Evolutionary conservation across 1,140 invertebrate genomes (phyloP).

Genomic region (Phenacoccus solenopsis): DNA sequence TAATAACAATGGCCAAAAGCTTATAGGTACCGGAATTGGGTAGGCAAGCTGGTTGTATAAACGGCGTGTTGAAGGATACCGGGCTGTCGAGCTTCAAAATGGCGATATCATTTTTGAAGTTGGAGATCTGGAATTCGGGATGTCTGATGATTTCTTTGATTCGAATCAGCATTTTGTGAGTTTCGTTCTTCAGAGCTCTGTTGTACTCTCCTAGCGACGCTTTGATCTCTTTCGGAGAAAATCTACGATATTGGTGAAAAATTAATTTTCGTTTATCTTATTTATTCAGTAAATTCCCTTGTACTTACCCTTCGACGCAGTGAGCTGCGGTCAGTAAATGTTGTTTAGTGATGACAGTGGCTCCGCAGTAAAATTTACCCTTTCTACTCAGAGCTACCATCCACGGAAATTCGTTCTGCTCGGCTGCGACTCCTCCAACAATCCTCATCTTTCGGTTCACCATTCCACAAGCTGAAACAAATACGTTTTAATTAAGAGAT

Average conservation of each 20-base stretch:
- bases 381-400: slow-evolving; percentile 63
- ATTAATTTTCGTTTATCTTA: no score
- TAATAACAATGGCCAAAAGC: no score
- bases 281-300: no score
- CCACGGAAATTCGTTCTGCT: slow-evolving; percentile 63
- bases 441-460: slow-evolving; percentile 33
- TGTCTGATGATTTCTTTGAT: slow-evolving; percentile 51
- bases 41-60: slow-evolving; percentile 56
- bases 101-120: slow-evolving; percentile 80
- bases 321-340: slow-evolving; percentile 75
- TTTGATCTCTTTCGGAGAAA: slow-evolving; percentile 38
- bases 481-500: no score
- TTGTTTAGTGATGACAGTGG: slow-evolving; percentile 53
- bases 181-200: slow-evolving; percentile 58
- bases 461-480: not conserved
- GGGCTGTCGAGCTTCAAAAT: slow-evolving; percentile 53
- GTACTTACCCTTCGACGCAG: slow-evolving; percentile 46
- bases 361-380: slow-evolving; percentile 75
- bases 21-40: slow-evolving; percentile 40
- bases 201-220: slow-evolving; percentile 62
- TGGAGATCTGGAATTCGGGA: slow-evolving; percentile 63
- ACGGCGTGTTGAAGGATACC: slow-evolving; percentile 39
- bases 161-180: slow-evolving; percentile 39
- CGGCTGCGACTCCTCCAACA: slow-evolving; percentile 52
- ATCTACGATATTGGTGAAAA: no score